Evolutionary conservation across 1,140 invertebrate genomes (phyloP), one percentile per base, ranked within the genome.

Genomic region (Drosophila novamexicana): DNA sequence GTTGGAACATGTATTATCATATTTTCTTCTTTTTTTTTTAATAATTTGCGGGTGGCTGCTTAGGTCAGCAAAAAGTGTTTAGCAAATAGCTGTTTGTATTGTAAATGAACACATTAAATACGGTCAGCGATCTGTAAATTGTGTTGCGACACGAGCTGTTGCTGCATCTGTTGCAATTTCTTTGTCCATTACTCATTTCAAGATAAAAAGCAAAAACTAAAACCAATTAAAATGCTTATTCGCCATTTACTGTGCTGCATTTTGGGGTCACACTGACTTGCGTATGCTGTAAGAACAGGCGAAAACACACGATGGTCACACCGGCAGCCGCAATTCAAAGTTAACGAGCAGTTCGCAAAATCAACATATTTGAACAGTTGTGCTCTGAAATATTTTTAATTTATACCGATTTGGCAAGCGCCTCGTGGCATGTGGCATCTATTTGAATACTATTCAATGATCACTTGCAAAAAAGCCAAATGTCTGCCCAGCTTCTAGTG

Each of bases 41-140:
- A 57, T 42, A 10, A 57, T 22, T 45, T 47, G 56, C 63, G 61
- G 76, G 72, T 71, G 76, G 57, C 42, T 71, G 61, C 45, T 74
- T 47, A 53, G 49, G 37, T 63, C 67, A 63, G 59, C 65, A 58
- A 1, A 16, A 52, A 29, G 22, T 18, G 12, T 16, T 37, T 42
- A 65, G 29, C 36, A 40, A 10, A 40, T 52, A 29, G 9, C 18
- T 45, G 7, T 45, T n/a, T 49, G 14, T 49, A 40, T n/a, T 56
- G 58, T 34, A 47, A 45, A 29, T 53, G 14, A 32, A 29, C n/a
- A 18, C 64, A 57, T 66, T 18, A 45, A 58, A 39, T 66, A 47
- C 36, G 18, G 44, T 56, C 39, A 52, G 59, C 52, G 53, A 64
- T 59, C 58, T 70, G 62, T 70, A 12, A 44, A 62, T 50, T 52